phyloP scores from a whole-genome alignment of 2,113 vertebrate genomes.

The Malaclemys terrapin region DNA sequence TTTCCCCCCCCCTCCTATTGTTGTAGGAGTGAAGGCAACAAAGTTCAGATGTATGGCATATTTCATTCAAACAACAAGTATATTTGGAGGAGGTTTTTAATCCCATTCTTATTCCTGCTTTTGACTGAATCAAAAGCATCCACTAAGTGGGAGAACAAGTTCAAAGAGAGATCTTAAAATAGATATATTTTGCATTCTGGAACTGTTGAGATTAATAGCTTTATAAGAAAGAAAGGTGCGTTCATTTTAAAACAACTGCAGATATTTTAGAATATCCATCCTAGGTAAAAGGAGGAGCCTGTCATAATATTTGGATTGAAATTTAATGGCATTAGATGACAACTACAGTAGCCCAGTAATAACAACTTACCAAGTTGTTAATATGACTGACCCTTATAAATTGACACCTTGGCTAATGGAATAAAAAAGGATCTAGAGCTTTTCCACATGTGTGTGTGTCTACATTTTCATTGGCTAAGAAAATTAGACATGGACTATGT shows the following conservation, averaged over 20 bases:
- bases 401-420: background rate
- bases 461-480: background rate
- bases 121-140: conserved; percentile 17
- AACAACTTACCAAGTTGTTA: background rate
- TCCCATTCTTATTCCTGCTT: background rate
- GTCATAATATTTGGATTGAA: background rate
- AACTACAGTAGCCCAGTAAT: background rate
- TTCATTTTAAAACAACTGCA: background rate
- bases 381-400: background rate
- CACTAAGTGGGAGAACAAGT: background rate
- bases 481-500: background rate
- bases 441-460: background rate
- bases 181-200: conserved; percentile 42
- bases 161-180: background rate
- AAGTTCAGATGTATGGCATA: conserved; percentile 6
- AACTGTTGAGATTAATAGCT: conserved; percentile 38
- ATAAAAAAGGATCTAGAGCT: conserved; percentile 25
- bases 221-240: background rate
- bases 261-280: background rate
- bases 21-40: background rate
- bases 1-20: background rate
- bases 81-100: background rate
- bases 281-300: background rate
- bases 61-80: conserved; percentile 34
- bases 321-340: background rate